These are phyloP conservation scores for Vireo griseus DNA, from an alignment of 2,797 vertebrate genomes.

Conservation along the genomic window DNA sequence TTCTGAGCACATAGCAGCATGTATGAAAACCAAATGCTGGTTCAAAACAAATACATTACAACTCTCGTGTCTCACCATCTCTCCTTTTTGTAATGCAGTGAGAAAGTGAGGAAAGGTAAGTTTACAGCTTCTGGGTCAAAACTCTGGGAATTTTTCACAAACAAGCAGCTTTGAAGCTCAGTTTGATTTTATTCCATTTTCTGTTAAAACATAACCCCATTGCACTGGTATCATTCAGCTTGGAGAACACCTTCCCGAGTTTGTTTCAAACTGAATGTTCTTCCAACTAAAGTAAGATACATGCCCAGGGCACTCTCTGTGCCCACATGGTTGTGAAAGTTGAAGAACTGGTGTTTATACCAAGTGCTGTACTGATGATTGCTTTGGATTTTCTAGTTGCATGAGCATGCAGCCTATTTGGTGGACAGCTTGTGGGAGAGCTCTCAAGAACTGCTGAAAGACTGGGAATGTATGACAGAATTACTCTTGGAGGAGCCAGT, in stretches of 20 bases:
- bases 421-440: slow-evolving; percentile 99
- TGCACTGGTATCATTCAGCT: background rate
- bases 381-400: slow-evolving; percentile 82
- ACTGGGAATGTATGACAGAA: slow-evolving; percentile 99
- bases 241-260: background rate
- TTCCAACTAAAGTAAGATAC: accelerated
- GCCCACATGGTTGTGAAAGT: background rate
- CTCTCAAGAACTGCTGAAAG: slow-evolving; percentile 97
- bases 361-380: slow-evolving; percentile 14
- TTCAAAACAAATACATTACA: background rate
- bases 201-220: background rate
- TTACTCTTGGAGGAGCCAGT: slow-evolving; percentile 94
- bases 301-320: background rate
- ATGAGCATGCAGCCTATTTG: slow-evolving; percentile 96
- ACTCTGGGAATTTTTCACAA: background rate
- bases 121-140: background rate
- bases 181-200: background rate
- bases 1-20: background rate
- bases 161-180: background rate
- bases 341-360: background rate
- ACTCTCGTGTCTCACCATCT: background rate
- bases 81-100: background rate
- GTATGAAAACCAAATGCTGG: background rate
- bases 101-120: background rate
- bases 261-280: background rate